These are phyloP conservation scores for Pristionchus mayeri DNA, from an alignment of 2,888 invertebrate genomes.

Conservation along the genomic window DNA sequence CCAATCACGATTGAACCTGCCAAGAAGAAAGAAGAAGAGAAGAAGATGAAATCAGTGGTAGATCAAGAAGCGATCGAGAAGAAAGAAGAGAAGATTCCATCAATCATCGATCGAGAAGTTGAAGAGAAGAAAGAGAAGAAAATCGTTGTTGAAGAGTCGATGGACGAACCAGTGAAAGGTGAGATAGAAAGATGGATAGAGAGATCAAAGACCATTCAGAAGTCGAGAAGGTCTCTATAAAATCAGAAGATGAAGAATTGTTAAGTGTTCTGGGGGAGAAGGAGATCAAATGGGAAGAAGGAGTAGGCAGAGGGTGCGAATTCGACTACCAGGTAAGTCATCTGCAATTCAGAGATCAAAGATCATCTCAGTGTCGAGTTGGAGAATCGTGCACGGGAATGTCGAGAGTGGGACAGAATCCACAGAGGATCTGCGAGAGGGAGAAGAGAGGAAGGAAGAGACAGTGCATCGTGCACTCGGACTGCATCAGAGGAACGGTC, in stretches of 20 bases:
- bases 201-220: neutral
- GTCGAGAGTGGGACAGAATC: constrained; percentile 19
- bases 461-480: constrained; percentile 36
- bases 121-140: neutral
- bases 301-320: constrained; percentile 10
- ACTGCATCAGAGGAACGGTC: constrained; percentile 12
- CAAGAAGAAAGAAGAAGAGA: neutral
- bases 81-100: neutral
- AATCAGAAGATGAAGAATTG: neutral
- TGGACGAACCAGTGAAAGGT: constrained; percentile 15
- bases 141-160: neutral
- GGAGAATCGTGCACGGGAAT: constrained; percentile 10
- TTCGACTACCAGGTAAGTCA: constrained; percentile 34
- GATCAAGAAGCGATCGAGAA: neutral
- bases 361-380: constrained; percentile 33
- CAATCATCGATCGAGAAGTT: neutral
- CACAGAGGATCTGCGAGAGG: constrained; percentile 6
- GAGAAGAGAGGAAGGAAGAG: neutral
- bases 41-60: neutral
- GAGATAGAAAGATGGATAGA: too few relatives aligned
- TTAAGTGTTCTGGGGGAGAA: constrained; percentile 20
- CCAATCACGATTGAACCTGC: constrained; percentile 19
- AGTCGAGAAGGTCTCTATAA: neutral
- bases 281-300: constrained; percentile 33
- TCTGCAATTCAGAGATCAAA: neutral